phyloP scores from a whole-genome alignment of 2,113 vertebrate species.

The Vanacampus margaritifer region DNA sequence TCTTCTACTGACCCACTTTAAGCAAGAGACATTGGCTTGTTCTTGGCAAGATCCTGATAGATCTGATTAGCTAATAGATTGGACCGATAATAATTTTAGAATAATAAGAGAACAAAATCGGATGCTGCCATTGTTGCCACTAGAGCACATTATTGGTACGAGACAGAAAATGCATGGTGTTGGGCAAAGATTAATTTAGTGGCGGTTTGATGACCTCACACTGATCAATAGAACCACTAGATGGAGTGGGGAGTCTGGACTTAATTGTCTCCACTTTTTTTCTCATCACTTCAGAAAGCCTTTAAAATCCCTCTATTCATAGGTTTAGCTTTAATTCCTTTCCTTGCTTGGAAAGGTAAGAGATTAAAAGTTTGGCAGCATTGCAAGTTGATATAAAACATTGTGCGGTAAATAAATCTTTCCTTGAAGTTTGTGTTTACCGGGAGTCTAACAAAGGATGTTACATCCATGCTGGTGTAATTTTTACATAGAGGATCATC shows the following conservation, averaged over 20 bases:
- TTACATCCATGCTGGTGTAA: not conserved
- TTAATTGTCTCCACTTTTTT: constrained; percentile 63
- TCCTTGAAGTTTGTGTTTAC: constrained; percentile 20
- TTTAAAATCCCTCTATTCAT: constrained; percentile 56
- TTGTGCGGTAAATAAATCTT: not conserved
- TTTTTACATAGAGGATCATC: constrained; percentile 14
- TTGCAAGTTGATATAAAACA: constrained; percentile 21
- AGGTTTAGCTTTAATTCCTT: constrained; percentile 45
- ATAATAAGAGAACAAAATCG: constrained; percentile 1
- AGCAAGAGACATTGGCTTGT: too few species aligned
- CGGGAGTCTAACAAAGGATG: not conserved
- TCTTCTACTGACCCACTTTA: too few species aligned
- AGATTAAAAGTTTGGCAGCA: constrained; percentile 44
- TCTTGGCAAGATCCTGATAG: too few species aligned
- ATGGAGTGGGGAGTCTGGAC: constrained; percentile 51
- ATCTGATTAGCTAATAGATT: not conserved
- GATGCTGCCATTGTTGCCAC: constrained; percentile 11
- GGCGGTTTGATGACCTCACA: constrained; percentile 61
- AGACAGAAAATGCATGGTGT: constrained; percentile 53
- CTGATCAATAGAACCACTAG: constrained; percentile 63
- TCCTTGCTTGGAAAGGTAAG: constrained; percentile 40
- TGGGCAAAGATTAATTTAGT: constrained; percentile 63
- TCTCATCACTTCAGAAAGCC: constrained; percentile 55
- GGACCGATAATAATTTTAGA: constrained; percentile 25
- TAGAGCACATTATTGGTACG: constrained; percentile 13